Conservation (phyloP, 2,888 invertebrate genomes). For the Micoletzkya japonica region DNA sequence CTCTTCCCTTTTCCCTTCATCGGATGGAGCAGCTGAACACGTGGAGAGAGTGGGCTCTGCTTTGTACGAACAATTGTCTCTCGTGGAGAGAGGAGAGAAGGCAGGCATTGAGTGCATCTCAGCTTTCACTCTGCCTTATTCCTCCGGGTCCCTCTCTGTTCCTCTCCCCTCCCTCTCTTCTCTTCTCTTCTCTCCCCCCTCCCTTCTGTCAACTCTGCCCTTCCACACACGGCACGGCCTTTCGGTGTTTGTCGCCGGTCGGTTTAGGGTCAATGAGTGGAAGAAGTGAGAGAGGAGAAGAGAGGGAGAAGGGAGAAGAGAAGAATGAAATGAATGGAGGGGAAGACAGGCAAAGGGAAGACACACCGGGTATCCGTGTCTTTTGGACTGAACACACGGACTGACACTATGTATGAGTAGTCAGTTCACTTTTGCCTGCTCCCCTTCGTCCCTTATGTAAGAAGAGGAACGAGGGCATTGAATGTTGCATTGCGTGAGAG, state of each 20-base stretch:
- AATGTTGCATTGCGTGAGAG: no score
- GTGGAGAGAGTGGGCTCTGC: slow-evolving; percentile 2
- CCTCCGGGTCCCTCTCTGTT: slow-evolving; percentile 7
- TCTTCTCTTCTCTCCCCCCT: slow-evolving; percentile 2
- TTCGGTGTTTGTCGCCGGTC: not conserved
- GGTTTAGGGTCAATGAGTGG: no score
- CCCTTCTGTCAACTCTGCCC: not conserved
- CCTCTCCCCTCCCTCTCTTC: not conserved
- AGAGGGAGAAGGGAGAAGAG: slow-evolving; percentile 3
- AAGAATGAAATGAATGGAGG: slow-evolving; percentile 5
- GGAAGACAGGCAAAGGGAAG: not conserved
- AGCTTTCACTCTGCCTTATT: not conserved
- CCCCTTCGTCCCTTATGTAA: not conserved
- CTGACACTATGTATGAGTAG: not conserved
- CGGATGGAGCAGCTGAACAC: not conserved
- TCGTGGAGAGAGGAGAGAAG: slow-evolving; percentile 1
- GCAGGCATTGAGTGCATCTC: not conserved
- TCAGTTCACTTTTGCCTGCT: not conserved
- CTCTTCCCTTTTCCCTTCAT: not conserved
- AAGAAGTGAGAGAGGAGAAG: not conserved
- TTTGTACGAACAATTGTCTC: no score
- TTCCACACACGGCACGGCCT: not conserved
- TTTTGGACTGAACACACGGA: not conserved
- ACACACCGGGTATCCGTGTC: not conserved
- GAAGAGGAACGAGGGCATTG: not conserved